These are phyloP conservation scores for Bombus waltoni DNA, from an alignment of 1,140 invertebrate genomes.

Conservation along the genomic window DNA sequence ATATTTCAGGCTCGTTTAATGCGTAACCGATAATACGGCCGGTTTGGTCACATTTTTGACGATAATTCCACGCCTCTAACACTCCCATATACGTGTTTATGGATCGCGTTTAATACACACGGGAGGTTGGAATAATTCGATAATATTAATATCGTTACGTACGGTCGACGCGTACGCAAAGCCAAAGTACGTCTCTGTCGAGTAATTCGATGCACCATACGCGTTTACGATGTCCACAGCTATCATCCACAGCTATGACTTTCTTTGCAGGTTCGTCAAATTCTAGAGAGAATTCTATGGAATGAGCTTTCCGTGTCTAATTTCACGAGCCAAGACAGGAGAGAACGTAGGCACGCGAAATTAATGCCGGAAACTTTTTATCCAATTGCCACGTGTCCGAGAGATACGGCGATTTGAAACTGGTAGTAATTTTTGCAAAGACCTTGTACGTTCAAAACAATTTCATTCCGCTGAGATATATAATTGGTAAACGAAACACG, in stretches of 20 bases:
- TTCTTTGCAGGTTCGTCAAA: not conserved
- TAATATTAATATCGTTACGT: conserved; percentile 42
- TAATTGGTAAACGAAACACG: too few species aligned
- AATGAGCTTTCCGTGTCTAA: not conserved
- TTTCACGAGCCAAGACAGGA: not conserved
- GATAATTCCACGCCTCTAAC: conserved; percentile 13
- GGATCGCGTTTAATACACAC: conserved; percentile 45
- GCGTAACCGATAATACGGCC: conserved; percentile 29
- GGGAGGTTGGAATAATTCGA: conserved; percentile 22
- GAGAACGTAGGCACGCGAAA: too few species aligned
- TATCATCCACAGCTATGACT: not conserved
- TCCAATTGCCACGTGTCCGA: too few species aligned
- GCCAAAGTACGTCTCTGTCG: not conserved
- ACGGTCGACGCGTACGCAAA: not conserved
- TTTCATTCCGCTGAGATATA: too few species aligned
- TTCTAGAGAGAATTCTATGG: not conserved
- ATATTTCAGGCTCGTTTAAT: conserved; percentile 33
- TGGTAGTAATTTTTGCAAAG: too few species aligned
- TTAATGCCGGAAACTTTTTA: too few species aligned
- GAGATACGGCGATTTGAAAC: too few species aligned
- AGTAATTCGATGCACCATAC: conserved; percentile 45
- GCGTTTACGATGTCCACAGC: not conserved
- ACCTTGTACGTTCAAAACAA: too few species aligned
- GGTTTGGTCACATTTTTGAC: conserved; percentile 27
- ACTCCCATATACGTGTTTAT: conserved; percentile 44